Base-by-base conservation (phyloP, 2,797 vertebrate species). In the Sphenodon punctatus region DNA sequence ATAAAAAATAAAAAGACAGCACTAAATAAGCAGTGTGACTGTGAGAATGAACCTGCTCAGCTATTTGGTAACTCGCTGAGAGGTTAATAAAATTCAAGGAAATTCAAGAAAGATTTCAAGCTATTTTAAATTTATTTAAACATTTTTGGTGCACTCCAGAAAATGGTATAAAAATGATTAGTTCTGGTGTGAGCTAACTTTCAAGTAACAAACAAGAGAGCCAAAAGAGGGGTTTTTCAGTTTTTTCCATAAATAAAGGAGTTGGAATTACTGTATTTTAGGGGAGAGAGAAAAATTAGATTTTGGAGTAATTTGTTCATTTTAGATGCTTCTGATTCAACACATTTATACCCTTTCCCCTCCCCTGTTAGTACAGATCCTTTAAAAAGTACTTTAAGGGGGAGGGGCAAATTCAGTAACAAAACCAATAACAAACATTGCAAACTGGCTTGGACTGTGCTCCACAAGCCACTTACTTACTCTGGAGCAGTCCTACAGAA, bases 101-200 rank as follows among this genome's bases (percentile, higher is more conserved):
- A 93, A 94, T 91, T 91, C 90, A 91, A 94, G 89, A 88, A 89
- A 87, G 66, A 70, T 92, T 84, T 94, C 92, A 90, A 95, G 88
- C 89, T 92, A 84, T 88, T 92, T 93, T 84, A 84, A 94, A 92
- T 15, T 23, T 88, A 86, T 59, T 91, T 89, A 85, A 78, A 91
- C 82, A 83, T 91, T 96, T 95, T 95, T 95, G 96, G 94, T 95
- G 94, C 95, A 94, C 91, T 93, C 94, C 94, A 95, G 95, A 95
- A 93, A 94, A 93, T 4, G 92, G 89, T 92, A 81, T 84, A 92
- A 91, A 93, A 90, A 89, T 91, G 83, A 90, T 89, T 85, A 85
- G 84, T 93, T 94, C 88, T 90, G 89, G 78, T 84, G 86, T 92
- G 90, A 92, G 84, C 86, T 88, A 92, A 94, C 87, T 89, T 91